Evolutionary conservation across 1,140 invertebrate genomes (phyloP).

Genomic region (Mesaphorura yosii): DNA sequence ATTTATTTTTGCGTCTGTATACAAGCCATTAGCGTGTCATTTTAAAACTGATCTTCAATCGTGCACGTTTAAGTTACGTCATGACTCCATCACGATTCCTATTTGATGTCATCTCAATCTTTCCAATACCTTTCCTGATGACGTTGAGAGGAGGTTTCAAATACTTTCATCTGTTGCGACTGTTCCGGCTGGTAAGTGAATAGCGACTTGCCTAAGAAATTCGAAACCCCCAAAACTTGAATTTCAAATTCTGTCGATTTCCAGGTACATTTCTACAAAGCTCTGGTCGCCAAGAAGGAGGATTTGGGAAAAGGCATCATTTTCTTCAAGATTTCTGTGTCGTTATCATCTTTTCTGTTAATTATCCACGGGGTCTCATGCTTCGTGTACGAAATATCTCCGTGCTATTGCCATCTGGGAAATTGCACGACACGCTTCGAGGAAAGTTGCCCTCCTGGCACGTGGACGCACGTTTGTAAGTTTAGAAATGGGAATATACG

Average conservation of each 20-base stretch:
- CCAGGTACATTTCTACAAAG: conserved; percentile 4
- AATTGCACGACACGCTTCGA: too few relatives aligned
- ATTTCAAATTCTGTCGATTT: neutral
- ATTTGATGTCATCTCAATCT: neutral
- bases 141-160: neutral
- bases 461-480: too few relatives aligned
- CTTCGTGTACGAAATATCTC: conserved; percentile 11
- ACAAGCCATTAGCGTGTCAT: neutral
- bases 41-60: neutral
- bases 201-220: neutral
- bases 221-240: neutral
- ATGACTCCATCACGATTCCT: neutral
- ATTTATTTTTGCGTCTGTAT: too few relatives aligned
- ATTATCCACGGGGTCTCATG: conserved; percentile 17
- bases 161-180: conserved; percentile 1
- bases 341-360: conserved; percentile 9
- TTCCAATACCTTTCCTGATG: neutral
- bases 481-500: conserved; percentile 1
- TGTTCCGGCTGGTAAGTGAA: conserved; percentile 8
- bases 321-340: conserved; percentile 12
- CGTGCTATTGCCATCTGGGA: conserved; percentile 2
- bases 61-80: neutral
- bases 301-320: conserved; percentile 4
- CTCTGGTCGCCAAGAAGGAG: conserved; percentile 2
- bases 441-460: too few relatives aligned